Conservation (phyloP, 2,113 vertebrate genomes). For the Dicaeum eximium region DNA sequence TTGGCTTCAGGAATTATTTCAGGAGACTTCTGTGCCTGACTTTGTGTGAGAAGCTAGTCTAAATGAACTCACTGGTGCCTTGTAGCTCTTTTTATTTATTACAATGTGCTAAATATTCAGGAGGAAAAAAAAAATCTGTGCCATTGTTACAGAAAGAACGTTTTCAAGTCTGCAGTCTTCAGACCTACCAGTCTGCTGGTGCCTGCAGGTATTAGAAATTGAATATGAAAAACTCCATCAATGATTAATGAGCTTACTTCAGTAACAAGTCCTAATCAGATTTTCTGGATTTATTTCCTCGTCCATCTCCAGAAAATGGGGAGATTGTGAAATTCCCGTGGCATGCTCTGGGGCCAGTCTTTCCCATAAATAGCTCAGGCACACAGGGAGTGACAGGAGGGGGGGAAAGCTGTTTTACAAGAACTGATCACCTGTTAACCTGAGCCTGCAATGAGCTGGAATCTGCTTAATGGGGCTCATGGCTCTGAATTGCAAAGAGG, state of each 20-base stretch:
- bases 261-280: conserved; percentile 26
- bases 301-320: not conserved
- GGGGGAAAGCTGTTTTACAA: not conserved
- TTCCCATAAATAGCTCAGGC: not conserved
- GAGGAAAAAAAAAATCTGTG: not conserved
- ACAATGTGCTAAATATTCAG: not conserved
- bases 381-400: not conserved
- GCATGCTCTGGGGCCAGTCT: not conserved
- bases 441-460: not conserved
- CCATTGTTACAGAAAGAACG: not conserved
- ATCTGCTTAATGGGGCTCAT: not conserved
- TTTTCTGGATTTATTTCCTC: conserved; percentile 37
- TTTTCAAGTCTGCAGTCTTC: not conserved
- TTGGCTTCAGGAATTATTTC: not conserved
- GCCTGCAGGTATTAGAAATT: not conserved
- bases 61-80: not conserved
- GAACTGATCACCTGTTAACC: not conserved
- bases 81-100: not conserved
- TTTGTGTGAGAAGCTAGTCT: not conserved
- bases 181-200: not conserved
- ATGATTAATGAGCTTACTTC: conserved; percentile 15
- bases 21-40: not conserved
- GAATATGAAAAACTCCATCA: not conserved
- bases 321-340: not conserved
- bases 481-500: not conserved